phyloP scores from a whole-genome alignment of 1,140 invertebrate genomes.

The Andrena cerasifolii region DNA sequence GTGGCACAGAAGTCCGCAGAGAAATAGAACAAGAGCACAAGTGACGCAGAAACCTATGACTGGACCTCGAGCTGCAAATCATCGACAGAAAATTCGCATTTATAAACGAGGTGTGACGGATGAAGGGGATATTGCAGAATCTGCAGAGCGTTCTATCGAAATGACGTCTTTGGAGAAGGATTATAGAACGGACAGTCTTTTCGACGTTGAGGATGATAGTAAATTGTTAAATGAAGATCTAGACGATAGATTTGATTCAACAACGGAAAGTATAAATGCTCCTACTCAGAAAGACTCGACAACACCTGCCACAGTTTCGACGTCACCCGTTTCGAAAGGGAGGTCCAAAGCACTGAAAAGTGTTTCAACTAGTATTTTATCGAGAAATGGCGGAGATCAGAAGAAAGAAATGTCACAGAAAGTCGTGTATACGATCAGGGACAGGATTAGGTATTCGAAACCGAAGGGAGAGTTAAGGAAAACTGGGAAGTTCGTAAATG shows the following conservation, averaged over 20 bases:
- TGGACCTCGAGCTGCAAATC: not conserved
- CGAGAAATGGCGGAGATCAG: not conserved
- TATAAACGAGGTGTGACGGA: slow-evolving; percentile 29
- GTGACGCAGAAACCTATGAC: not conserved
- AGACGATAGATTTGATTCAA: not conserved
- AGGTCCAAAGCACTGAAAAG: not conserved
- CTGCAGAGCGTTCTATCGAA: not conserved
- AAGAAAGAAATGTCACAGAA: slow-evolving; percentile 36
- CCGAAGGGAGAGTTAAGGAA: slow-evolving; percentile 36
- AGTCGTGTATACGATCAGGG: slow-evolving; percentile 64
- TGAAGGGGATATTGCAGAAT: not conserved
- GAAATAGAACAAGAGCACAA: not conserved
- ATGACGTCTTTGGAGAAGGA: not conserved
- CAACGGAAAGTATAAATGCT: not conserved
- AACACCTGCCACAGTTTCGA: not conserved
- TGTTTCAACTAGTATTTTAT: no score
- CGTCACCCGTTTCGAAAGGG: not conserved
- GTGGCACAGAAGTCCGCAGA: slow-evolving; percentile 7
- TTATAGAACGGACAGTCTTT: not conserved
- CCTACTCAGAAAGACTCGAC: not conserved
- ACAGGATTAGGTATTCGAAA: slow-evolving; percentile 64
- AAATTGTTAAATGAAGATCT: not conserved
- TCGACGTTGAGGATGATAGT: not conserved
- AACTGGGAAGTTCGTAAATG: slow-evolving; percentile 63
- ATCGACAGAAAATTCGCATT: slow-evolving; percentile 36